Percentiles rank a stretch among this genome's conserved stretches.
phyloP scores from a whole-genome alignment of 1,140 invertebrate genomes.

The Plutomurus gul region DNA sequence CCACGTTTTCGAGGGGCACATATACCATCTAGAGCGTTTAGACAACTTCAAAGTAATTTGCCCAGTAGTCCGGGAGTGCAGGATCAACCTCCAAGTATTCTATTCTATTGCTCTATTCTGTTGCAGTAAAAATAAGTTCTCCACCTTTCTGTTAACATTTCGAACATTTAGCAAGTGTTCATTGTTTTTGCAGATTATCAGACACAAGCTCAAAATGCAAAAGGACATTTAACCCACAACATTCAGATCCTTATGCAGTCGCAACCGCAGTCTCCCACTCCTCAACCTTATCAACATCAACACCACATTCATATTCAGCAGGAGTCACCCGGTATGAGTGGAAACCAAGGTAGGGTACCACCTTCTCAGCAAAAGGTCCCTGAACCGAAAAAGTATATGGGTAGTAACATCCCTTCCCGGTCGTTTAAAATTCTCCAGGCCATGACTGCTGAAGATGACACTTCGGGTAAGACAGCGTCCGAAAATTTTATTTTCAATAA shows the following conservation, averaged over 20 bases:
- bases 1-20: conserved; percentile 69
- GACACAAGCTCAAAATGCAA: neutral
- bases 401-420: conserved; percentile 80
- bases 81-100: neutral
- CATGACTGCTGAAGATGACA: conserved; percentile 70
- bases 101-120: too few species aligned
- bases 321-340: neutral
- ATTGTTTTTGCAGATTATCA: conserved; percentile 32
- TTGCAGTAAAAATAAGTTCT: too few species aligned
- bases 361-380: conserved; percentile 70
- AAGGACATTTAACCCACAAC: conserved; percentile 40
- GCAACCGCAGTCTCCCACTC: conserved; percentile 46
- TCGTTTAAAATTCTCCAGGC: conserved; percentile 83
- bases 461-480: conserved; percentile 43
- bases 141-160: too few species aligned
- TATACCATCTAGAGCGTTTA: conserved; percentile 73
- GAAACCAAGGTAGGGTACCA: conserved; percentile 61
- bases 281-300: neutral
- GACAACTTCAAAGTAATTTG: conserved; percentile 66
- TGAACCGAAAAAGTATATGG: conserved; percentile 78
- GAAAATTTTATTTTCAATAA: neutral
- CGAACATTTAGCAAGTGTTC: neutral
- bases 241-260: conserved; percentile 47
- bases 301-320: neutral
- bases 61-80: conserved; percentile 23